phyloP scores from a whole-genome alignment of 1,140 invertebrate genomes.

The Cydia pomonella region DNA sequence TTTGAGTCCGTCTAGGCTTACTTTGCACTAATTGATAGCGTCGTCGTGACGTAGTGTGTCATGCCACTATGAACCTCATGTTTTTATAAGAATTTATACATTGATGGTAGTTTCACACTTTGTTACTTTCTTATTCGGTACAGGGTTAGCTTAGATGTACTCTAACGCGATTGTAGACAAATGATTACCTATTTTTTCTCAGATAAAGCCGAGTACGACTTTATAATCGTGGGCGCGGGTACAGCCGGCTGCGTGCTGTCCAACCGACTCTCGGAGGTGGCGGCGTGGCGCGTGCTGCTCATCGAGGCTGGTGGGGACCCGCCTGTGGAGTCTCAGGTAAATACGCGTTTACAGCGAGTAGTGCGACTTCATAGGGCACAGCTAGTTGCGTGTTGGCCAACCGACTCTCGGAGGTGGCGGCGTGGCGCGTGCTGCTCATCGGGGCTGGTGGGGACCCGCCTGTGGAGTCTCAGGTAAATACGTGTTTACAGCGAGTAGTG shows the following conservation, averaged over 20 bases:
- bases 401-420: slow-evolving; percentile 78
- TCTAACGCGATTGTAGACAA: too few species aligned
- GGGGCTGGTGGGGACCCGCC: slow-evolving; percentile 81
- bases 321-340: slow-evolving; percentile 22
- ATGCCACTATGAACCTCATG: too few species aligned
- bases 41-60: too few species aligned
- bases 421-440: slow-evolving; percentile 81
- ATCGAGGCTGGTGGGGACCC: slow-evolving; percentile 82
- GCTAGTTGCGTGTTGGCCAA: slow-evolving; percentile 84
- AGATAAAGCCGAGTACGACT: slow-evolving; percentile 73
- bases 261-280: slow-evolving; percentile 80
- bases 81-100: too few species aligned
- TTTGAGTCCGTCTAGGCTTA: too few species aligned
- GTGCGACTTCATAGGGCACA: slow-evolving; percentile 83
- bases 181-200: neutral
- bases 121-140: too few species aligned
- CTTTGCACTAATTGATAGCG: too few species aligned
- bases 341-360: slow-evolving; percentile 24
- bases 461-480: neutral
- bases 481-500: slow-evolving; percentile 58
- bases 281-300: slow-evolving; percentile 80
- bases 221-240: slow-evolving; percentile 81
- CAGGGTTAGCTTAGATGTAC: too few species aligned
- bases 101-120: too few species aligned
- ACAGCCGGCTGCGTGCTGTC: slow-evolving; percentile 84